A percentile compares a stretch with the other conserved stretches of the same genome.
Conservation (phyloP, 2,888 invertebrate genomes). For the Hypercompe scribonia region DNA sequence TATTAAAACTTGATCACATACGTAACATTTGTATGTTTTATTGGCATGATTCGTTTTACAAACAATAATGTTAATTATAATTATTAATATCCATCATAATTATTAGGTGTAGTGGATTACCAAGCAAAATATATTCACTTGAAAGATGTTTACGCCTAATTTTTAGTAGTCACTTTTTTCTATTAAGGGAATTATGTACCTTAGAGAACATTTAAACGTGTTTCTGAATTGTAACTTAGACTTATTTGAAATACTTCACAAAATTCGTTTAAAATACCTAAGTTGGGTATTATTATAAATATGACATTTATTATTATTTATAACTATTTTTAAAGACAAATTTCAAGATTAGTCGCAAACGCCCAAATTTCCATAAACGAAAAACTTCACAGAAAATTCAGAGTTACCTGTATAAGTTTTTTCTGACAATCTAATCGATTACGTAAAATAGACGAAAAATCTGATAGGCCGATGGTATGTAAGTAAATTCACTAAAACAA, state of each 20-base stretch:
- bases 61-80: too few species aligned
- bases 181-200: neutral
- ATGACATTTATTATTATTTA: too few species aligned
- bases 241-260: neutral
- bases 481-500: neutral
- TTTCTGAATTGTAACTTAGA: too few species aligned
- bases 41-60: too few species aligned
- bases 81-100: too few species aligned
- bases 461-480: neutral
- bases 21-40: too few species aligned
- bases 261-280: neutral
- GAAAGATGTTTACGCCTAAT: too few species aligned
- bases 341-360: neutral
- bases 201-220: neutral
- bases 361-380: neutral
- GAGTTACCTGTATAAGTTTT: neutral
- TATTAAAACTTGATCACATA: too few species aligned
- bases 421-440: neutral
- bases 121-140: neutral
- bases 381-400: neutral
- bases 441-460: neutral
- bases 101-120: neutral
- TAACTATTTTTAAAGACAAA: too few species aligned
- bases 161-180: too few species aligned
- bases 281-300: neutral